Evolutionary conservation across 2,113 vertebrate species (phyloP).

Genomic region (Vireo altiloquus): DNA sequence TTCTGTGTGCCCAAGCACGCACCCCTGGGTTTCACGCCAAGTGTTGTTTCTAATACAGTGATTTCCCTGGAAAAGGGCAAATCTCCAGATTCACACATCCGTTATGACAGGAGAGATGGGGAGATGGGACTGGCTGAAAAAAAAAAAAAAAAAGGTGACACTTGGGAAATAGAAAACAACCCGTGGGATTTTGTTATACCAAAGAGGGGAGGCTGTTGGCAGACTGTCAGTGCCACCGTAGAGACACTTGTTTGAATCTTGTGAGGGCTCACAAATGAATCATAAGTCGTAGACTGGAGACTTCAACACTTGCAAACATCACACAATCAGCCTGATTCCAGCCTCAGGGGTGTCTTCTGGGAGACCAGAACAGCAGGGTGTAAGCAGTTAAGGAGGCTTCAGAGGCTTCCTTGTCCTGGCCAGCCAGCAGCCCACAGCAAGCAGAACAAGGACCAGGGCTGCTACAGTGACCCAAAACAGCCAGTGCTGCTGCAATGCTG

Average conservation of each 20-base stretch:
- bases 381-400: background rate
- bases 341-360: background rate
- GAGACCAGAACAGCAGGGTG: background rate
- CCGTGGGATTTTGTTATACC: rapidly evolving
- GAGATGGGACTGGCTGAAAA: background rate
- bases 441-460: background rate
- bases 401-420: background rate
- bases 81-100: background rate
- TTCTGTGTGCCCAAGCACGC: background rate
- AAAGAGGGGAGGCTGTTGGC: background rate
- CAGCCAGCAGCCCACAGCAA: rapidly evolving
- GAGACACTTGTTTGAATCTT: rapidly evolving
- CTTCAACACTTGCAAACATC: background rate
- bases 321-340: background rate
- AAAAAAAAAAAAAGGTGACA: background rate
- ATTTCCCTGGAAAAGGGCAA: background rate
- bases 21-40: background rate
- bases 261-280: background rate
- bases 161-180: background rate
- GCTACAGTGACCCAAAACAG: background rate
- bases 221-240: too few relatives aligned
- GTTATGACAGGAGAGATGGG: rapidly evolving
- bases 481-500: background rate
- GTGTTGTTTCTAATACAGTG: background rate
- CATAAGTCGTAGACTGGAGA: background rate